phyloP scores from a whole-genome alignment of 2,113 vertebrate genomes.

The Cairina moschata region DNA sequence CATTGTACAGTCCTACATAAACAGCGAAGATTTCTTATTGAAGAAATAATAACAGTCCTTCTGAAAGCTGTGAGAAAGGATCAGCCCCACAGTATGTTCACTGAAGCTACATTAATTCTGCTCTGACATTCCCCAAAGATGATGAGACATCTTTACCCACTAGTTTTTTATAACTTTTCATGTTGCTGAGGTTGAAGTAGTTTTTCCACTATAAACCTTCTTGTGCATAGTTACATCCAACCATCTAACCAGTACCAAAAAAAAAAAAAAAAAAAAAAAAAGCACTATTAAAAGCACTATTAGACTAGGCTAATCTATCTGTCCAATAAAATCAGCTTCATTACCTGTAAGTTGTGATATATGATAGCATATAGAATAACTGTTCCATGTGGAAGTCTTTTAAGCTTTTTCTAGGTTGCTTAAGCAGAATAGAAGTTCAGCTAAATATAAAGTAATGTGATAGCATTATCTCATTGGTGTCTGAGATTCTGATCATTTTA shows the following conservation, averaged over 20 bases:
- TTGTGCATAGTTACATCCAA: not conserved
- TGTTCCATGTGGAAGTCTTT: not conserved
- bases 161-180: not conserved
- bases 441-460: not conserved
- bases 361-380: not conserved
- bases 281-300: not conserved
- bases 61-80: not conserved
- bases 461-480: not conserved
- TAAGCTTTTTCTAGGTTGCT: not conserved
- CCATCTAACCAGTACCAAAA: not conserved
- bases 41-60: not conserved
- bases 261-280: not conserved
- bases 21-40: not conserved
- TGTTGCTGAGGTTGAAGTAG: not conserved
- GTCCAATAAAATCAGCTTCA: not conserved
- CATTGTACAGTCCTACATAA: not conserved
- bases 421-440: not conserved
- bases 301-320: not conserved
- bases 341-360: not conserved
- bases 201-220: constrained; percentile 1
- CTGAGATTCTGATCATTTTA: not conserved
- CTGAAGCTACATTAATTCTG: not conserved
- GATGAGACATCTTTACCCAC: not conserved
- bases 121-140: not conserved
- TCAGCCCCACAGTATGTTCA: not conserved